phyloP scores from a whole-genome alignment of 1,140 invertebrate genomes.

The Meloidogyne hapla region DNA sequence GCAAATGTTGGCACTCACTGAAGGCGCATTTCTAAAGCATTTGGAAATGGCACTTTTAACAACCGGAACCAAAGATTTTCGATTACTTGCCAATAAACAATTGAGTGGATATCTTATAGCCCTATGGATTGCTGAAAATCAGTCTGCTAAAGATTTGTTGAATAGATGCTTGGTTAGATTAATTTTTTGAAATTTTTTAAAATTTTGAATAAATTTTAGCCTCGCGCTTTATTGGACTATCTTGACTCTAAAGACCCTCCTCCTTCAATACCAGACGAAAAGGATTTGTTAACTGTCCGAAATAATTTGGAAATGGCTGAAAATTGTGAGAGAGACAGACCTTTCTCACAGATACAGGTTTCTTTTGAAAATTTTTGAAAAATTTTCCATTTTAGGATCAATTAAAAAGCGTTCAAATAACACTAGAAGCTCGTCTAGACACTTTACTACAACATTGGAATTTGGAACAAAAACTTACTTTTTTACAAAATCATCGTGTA shows the following conservation, averaged over 20 bases:
- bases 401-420: constrained; percentile 65
- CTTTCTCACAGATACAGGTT: constrained; percentile 60
- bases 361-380: constrained; percentile 41
- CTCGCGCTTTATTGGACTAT: constrained; percentile 81
- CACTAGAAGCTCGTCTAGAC: constrained; percentile 70
- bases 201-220: constrained; percentile 65
- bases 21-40: constrained; percentile 92
- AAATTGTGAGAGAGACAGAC: constrained; percentile 66
- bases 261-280: constrained; percentile 68
- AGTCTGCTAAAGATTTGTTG: constrained; percentile 82
- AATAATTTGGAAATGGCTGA: constrained; percentile 91
- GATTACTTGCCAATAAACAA: constrained; percentile 74
- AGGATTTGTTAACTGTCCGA: constrained; percentile 77
- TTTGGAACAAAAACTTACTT: constrained; percentile 72
- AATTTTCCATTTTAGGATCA: not conserved
- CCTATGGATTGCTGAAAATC: constrained; percentile 93
- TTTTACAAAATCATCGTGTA: constrained; percentile 71
- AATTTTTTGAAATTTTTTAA: constrained; percentile 16
- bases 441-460: constrained; percentile 86
- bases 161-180: constrained; percentile 77
- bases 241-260: constrained; percentile 84
- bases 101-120: constrained; percentile 91
- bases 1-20: constrained; percentile 90
- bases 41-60: constrained; percentile 86
- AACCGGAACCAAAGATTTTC: constrained; percentile 68